phyloP scores from a whole-genome alignment of 2,113 vertebrate genomes.

The Malaclemys terrapin region DNA sequence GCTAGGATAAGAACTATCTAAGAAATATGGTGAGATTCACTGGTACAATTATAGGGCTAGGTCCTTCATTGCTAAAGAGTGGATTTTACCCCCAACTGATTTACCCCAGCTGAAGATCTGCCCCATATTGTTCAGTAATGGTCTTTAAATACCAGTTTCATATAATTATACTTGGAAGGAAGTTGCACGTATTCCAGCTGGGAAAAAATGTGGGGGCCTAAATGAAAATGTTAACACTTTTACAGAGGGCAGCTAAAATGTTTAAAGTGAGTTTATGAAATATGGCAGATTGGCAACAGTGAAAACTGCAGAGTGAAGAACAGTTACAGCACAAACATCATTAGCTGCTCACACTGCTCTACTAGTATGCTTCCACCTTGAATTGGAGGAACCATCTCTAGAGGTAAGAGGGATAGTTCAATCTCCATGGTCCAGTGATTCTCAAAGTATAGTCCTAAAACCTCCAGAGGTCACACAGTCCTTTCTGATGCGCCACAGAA shows the following conservation, averaged over 20 bases:
- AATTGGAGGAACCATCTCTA: background rate
- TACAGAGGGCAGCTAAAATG: background rate
- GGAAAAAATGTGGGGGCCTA: background rate
- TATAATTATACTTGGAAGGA: background rate
- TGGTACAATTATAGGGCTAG: background rate
- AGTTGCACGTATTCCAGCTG: background rate
- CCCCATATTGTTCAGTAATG: background rate
- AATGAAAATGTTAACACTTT: background rate
- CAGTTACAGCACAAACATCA: background rate
- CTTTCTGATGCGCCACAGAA: background rate
- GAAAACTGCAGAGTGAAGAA: background rate
- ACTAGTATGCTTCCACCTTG: background rate
- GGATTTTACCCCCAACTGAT: background rate
- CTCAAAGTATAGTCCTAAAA: background rate
- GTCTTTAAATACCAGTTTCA: background rate
- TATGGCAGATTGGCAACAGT: background rate
- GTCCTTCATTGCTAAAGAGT: background rate
- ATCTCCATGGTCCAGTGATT: background rate
- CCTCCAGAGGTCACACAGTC: background rate
- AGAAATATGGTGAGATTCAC: background rate
- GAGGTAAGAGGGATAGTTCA: background rate
- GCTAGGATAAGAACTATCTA: background rate
- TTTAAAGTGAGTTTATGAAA: background rate
- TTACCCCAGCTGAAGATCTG: background rate
- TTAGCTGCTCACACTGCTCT: background rate